Percentiles rank a stretch among this genome's conserved stretches.
Evolutionary conservation across 2,888 invertebrate species (phyloP).

Genomic region (Tetheella fluctuosa): DNA sequence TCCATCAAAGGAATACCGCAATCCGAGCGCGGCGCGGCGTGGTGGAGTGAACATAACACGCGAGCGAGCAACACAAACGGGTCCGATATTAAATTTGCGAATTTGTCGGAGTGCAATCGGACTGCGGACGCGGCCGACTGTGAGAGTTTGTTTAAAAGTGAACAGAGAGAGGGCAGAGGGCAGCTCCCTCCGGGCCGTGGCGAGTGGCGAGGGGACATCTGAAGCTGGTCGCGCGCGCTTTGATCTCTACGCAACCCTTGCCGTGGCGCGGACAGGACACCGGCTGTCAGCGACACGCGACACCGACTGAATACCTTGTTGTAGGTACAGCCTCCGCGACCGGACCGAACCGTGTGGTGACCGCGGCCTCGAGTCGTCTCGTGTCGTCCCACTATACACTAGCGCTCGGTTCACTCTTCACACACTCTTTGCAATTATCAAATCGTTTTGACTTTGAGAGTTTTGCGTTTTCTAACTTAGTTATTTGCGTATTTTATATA

Average conservation of each 20-base stretch:
- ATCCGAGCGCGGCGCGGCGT: background rate
- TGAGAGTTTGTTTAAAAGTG: constrained; percentile 33
- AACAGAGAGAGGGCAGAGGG: constrained; percentile 18
- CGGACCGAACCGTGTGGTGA: constrained; percentile 4
- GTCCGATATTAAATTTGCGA: constrained; percentile 39
- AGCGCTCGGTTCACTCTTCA: background rate
- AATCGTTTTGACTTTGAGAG: too few relatives aligned
- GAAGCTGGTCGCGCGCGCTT: constrained; percentile 30
- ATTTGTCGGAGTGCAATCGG: constrained; percentile 25
- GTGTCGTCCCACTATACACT: background rate
- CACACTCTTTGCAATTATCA: too few relatives aligned
- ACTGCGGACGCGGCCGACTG: constrained; percentile 23
- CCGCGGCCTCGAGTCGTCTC: too few relatives aligned
- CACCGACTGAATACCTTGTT: background rate
- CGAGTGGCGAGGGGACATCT: constrained; percentile 25
- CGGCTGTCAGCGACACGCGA: constrained; percentile 24
- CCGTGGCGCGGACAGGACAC: constrained; percentile 9
- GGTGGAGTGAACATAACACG: constrained; percentile 2
- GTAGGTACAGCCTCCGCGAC: background rate
- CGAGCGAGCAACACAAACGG: constrained; percentile 14
- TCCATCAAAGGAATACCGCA: background rate
- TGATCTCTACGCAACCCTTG: constrained; percentile 33
- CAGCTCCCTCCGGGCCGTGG: constrained; percentile 4
- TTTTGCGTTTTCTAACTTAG: too few relatives aligned
- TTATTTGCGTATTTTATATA: too few relatives aligned